These are phyloP conservation scores for Strigops habroptila DNA, from an alignment of 2,113 vertebrate genomes.

Conservation along the genomic window DNA sequence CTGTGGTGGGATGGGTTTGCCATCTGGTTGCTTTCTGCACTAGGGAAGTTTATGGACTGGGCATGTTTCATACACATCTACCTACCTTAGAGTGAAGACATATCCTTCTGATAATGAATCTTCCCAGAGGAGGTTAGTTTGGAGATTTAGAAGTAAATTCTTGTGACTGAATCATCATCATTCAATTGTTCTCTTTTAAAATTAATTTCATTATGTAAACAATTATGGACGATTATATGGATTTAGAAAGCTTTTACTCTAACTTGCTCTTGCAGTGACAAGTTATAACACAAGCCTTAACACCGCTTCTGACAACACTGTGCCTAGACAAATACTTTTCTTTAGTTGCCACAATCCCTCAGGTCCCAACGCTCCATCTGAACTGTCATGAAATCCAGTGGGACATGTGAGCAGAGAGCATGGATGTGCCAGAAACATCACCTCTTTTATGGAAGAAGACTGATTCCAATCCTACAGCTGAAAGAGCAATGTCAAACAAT, in stretches of 20 bases:
- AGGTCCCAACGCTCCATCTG: background rate
- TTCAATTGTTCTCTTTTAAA: constrained; percentile 71
- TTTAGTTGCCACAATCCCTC: background rate
- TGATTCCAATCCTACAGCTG: background rate
- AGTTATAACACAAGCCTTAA: background rate
- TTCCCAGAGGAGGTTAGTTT: constrained; percentile 26
- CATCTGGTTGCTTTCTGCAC: background rate
- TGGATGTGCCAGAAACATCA: background rate
- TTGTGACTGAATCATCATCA: constrained; percentile 47
- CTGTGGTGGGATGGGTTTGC: background rate
- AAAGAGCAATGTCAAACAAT: fast-evolving
- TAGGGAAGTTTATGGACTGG: background rate
- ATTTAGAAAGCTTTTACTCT: constrained; percentile 65
- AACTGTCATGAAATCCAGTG: background rate
- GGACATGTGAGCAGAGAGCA: background rate
- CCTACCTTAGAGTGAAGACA: background rate
- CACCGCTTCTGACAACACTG: constrained; percentile 13
- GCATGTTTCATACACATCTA: background rate
- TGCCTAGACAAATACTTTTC: background rate
- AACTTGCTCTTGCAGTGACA: constrained; percentile 44
- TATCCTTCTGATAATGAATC: background rate
- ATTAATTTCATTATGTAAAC: constrained; percentile 78
- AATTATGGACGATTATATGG: constrained; percentile 63
- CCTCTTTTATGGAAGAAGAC: background rate
- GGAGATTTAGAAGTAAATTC: constrained; percentile 44